phyloP scores from a whole-genome alignment of 1,140 invertebrate species.

The Paraescarpia echinospica region DNA sequence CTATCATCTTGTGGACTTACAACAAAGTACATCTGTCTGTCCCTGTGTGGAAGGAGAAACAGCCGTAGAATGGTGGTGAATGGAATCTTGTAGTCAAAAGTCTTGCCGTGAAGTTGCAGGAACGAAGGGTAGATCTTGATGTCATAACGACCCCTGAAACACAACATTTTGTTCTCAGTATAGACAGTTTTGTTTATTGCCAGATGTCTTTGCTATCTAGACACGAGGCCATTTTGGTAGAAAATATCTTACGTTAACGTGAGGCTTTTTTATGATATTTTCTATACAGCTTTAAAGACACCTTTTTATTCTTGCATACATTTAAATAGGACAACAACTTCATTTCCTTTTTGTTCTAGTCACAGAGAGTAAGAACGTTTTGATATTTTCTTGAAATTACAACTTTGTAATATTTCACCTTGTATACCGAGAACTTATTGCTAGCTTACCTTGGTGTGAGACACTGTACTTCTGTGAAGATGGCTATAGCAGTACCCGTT shows the following conservation, averaged over 20 bases:
- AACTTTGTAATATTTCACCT: no score
- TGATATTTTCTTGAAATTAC: no score
- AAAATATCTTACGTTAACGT: no score
- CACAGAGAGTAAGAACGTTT: no score
- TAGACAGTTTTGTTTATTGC: neutral
- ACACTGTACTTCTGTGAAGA: conserved; percentile 95
- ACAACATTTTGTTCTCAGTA: conserved; percentile 26
- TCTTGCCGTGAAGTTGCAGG: conserved; percentile 99
- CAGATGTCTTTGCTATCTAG: no score
- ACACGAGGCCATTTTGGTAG: no score
- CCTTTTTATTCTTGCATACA: no score
- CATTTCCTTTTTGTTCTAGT: neutral
- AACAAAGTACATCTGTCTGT: conserved; percentile 98
- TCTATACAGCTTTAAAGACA: no score
- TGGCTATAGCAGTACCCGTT: conserved; percentile 95
- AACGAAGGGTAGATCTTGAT: conserved; percentile 98
- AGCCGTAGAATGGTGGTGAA: conserved; percentile 92
- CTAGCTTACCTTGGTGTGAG: conserved; percentile 85
- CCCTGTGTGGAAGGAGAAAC: conserved; percentile 95
- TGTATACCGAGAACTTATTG: no score
- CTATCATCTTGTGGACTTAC: conserved; percentile 61
- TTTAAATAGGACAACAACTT: neutral
- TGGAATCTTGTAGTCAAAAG: conserved; percentile 99
- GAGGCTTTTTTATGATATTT: no score
- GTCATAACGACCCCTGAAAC: conserved; percentile 94